These are phyloP conservation scores for Melanostigma gelatinosum DNA, from an alignment of 2,113 vertebrate species.

Conservation along the genomic window DNA sequence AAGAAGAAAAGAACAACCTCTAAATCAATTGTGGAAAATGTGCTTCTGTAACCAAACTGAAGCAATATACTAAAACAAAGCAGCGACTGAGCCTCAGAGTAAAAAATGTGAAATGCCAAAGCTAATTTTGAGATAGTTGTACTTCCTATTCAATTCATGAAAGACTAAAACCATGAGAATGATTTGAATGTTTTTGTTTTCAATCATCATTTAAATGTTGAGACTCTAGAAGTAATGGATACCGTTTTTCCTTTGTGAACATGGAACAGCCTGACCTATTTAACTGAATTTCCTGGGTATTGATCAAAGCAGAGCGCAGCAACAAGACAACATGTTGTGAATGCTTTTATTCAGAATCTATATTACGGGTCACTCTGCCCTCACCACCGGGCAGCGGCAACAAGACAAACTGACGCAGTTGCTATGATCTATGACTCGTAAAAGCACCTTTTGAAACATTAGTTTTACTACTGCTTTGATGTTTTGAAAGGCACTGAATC, in stretches of 20 bases:
- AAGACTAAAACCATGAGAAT: neutral
- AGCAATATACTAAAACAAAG: neutral
- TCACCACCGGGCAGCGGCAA: constrained; percentile 20
- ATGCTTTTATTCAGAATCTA: constrained; percentile 40
- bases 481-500: neutral
- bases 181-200: neutral
- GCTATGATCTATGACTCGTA: neutral
- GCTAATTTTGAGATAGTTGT: neutral
- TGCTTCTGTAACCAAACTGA: neutral
- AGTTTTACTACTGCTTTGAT: neutral
- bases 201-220: neutral
- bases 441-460: neutral
- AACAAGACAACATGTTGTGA: constrained; percentile 15
- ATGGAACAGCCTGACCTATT: constrained; percentile 32
- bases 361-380: neutral
- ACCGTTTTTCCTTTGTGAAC: neutral
- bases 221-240: neutral
- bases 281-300: constrained; percentile 34
- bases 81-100: neutral
- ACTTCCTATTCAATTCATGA: neutral
- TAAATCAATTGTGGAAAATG: neutral
- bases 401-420: constrained; percentile 2
- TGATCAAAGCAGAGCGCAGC: constrained; percentile 28
- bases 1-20: too few species aligned
- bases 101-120: neutral